phyloP scores from a whole-genome alignment of 2,888 invertebrate species.

The Leptogaster cylindrica region DNA sequence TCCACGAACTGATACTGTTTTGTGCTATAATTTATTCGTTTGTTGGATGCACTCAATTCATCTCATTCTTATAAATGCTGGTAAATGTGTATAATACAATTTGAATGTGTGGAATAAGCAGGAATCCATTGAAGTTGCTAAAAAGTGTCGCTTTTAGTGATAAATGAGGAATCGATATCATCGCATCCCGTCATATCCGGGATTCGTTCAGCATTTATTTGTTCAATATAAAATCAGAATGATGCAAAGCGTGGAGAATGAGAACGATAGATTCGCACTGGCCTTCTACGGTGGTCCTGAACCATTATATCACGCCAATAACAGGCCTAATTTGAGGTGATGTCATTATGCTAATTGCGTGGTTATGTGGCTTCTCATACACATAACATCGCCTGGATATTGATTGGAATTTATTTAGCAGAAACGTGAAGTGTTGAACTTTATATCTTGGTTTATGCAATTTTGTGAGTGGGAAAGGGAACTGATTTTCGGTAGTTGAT shows the following conservation, averaged over 20 bases:
- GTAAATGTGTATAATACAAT: too few species aligned
- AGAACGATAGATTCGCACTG: not conserved
- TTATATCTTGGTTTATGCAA: not conserved
- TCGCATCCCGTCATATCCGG: not conserved
- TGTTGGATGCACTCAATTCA: not conserved
- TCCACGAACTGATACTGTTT: slow-evolving; percentile 1
- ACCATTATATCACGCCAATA: not conserved
- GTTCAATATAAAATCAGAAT: too few species aligned
- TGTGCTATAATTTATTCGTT: not conserved
- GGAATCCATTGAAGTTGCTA: too few species aligned
- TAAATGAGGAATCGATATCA: slow-evolving; percentile 11
- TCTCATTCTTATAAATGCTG: too few species aligned
- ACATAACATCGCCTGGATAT: slow-evolving; percentile 10
- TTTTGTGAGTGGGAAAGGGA: not conserved
- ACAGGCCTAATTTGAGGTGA: slow-evolving; percentile 8
- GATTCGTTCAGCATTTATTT: too few species aligned
- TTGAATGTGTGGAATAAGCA: too few species aligned
- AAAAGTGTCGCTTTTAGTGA: slow-evolving; percentile 6
- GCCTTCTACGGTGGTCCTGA: not conserved
- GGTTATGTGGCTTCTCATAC: slow-evolving; percentile 25
- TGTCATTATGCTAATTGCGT: slow-evolving; percentile 32
- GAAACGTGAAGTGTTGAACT: not conserved
- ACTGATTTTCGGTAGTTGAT: not conserved
- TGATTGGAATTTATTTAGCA: slow-evolving; percentile 31
- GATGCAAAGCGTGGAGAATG: too few species aligned